Conservation (phyloP, 2,888 invertebrate species). For the Brachylomia viminalis region DNA sequence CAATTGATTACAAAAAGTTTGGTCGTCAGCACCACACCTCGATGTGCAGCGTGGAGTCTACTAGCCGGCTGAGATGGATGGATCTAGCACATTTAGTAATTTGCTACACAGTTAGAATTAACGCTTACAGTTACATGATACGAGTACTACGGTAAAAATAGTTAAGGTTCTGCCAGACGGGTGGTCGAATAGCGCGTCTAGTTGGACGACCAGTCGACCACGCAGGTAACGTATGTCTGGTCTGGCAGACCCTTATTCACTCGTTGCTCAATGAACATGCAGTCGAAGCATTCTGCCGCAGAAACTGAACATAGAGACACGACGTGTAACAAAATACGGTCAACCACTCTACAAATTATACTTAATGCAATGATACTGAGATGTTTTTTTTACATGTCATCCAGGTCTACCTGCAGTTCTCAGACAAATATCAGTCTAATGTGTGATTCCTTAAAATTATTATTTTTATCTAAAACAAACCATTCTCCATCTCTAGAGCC, state of each 20-base stretch:
- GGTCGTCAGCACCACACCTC: constrained; percentile 76
- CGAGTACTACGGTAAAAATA: constrained; percentile 79
- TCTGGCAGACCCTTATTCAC: constrained; percentile 66
- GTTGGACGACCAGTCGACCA: constrained; percentile 42
- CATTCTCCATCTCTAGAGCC: not conserved
- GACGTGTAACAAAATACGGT: constrained; percentile 51
- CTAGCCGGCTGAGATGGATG: constrained; percentile 83
- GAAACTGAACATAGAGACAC: constrained; percentile 54
- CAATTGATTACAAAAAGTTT: constrained; percentile 53
- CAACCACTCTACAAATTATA: not conserved
- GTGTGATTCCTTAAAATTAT: not conserved
- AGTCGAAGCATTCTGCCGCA: constrained; percentile 62
- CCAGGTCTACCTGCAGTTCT: not conserved
- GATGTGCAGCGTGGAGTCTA: constrained; percentile 71
- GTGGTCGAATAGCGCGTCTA: constrained; percentile 39
- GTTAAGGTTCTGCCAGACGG: constrained; percentile 69
- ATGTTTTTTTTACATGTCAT: not conserved
- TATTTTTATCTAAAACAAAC: not conserved
- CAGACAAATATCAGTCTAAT: constrained; percentile 1
- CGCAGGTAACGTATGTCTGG: constrained; percentile 46
- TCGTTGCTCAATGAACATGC: constrained; percentile 69
- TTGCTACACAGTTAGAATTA: constrained; percentile 84
- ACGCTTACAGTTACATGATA: constrained; percentile 79
- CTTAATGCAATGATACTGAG: not conserved
- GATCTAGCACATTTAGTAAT: constrained; percentile 86